Percentiles rank a stretch among this genome's conserved stretches.
phyloP scores from a whole-genome alignment of 2,888 invertebrate species.

The Rotaria sp. region DNA sequence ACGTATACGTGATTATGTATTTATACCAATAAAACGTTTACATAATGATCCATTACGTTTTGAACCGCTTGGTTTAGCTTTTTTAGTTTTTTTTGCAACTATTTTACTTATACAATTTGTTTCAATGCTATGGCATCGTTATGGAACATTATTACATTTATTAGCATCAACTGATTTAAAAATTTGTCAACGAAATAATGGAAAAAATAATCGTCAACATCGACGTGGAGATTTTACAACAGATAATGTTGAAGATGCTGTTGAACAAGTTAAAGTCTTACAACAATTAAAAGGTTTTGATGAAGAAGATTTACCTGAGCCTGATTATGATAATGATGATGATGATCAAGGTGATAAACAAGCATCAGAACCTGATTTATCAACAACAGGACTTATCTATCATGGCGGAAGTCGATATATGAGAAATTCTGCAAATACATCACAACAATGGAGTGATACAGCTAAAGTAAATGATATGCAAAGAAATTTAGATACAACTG shows the following conservation, averaged over 20 bases:
- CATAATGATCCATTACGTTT: constrained; percentile 45
- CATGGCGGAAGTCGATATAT: not conserved
- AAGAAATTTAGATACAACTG: constrained; percentile 19
- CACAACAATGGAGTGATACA: constrained; percentile 21
- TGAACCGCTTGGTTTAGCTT: constrained; percentile 70
- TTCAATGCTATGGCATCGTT: constrained; percentile 96
- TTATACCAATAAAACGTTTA: constrained; percentile 46
- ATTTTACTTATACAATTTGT: constrained; percentile 90
- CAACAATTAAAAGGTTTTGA: constrained; percentile 44
- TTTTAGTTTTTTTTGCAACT: constrained; percentile 91
- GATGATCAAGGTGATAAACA: not conserved
- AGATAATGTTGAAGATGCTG: constrained; percentile 44
- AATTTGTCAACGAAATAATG: constrained; percentile 26
- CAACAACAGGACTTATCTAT: constrained; percentile 21
- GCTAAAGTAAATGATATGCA: constrained; percentile 26
- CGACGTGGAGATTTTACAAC: constrained; percentile 30
- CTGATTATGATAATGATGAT: constrained; percentile 36
- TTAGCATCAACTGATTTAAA: constrained; percentile 80
- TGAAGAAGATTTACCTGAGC: constrained; percentile 38
- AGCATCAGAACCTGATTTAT: constrained; percentile 2
- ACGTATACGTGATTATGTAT: constrained; percentile 45
- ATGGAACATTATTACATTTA: constrained; percentile 91
- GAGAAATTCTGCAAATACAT: not conserved
- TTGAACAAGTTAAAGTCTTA: constrained; percentile 45
- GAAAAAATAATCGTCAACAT: constrained; percentile 43